Evolutionary conservation across 1,140 invertebrate species (phyloP), one percentile per base, ranked within the genome.

Genomic region (Teleogryllus occipitalis): DNA sequence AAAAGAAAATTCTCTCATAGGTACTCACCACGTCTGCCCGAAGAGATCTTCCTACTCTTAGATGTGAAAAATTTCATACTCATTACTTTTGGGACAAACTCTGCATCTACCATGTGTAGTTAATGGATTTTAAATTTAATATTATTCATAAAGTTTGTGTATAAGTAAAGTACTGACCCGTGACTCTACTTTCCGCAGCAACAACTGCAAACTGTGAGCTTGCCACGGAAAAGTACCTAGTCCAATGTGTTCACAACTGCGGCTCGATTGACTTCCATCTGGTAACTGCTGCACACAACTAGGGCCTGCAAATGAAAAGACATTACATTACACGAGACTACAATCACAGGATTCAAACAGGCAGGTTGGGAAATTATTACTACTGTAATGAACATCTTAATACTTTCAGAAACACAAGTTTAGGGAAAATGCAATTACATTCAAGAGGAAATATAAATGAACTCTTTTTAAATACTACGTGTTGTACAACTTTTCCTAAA

Each of bases 141-240:
- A 18, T 73, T 10, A 7, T 21, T 73, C 72, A 73, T 73, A 7
- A 73, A 73, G 8, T 18, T 18, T 7, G 8, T 10, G 21, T n/a
- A n/a, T 39, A 18, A 75, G 12, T 75, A 21, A 12, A 75, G 12
- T 75, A 75, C 76, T 77, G 6, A 80, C 80, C 86, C 93, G 91
- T 77, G 90, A 90, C 86, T 93, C 92, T 14, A 93, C 88, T 84
- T 92, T 92, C 75, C 90, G 87, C 82, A 91, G 87, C 81, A 88
- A 83, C 76, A 82, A 83, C 82, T 88, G 85, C 72, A 87, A 83
- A 82, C 86, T 87, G 78, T 86, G 84, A 15, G 85, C 85, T 72
- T 86, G 75, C 78, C 84, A 82, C 75, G 86, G 83, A 65, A 65
- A 65, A 18, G 10, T 65, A 18, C 10, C 10, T 65, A 65, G 7